Base-by-base conservation (phyloP, 2,113 vertebrate species). In the Xenopus laevis region DNA sequence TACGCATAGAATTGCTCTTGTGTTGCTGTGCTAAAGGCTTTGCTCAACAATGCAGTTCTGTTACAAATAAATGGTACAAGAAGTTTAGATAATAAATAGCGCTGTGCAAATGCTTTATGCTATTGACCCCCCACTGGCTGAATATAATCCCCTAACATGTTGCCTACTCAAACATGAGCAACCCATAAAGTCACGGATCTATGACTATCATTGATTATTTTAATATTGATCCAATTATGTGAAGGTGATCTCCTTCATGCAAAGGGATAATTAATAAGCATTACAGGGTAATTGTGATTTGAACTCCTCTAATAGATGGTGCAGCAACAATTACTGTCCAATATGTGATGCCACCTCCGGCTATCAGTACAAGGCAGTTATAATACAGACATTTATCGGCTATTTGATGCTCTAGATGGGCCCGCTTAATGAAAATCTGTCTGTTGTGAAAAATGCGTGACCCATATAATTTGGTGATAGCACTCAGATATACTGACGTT, bases 241-340 rank as follows among this genome's bases (percentile, higher is more conserved):
- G 47, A 12, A 44, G 62, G 62, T 64, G 62, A 64, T 64, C 62
- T 45, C 57, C 46, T 18, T 40, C 9, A 70, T 45, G 44, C 15
- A 27, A 10, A 63, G 33, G 62, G 62, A 50, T 73, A 73, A 73
- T 73, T 65, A 73, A 65, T 73, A 62, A 44, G 61, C 50, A 45
- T 62, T 65, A 57, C 20, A n/a, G 63, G 71, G 60, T 73, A 53
- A 40, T 40, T 40, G 6, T 40, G 33, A 40, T 40, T 40, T 44
- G 12, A 65, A 46, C 40, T 40, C 40, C 15, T 65, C 17, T 18
- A 17, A 16, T 8, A 20, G 71, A 23, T n/a, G 10, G 27, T 16
- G 27, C 23, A 52, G 67, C 8, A 57, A 13, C 18, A 55, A 53
- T 53, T 47, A 40, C 27, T 64, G 61, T 45, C 47, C 40, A 57